phyloP scores from a whole-genome alignment of 2,888 invertebrate species.

The Pseudococcus jackbeardsleyi region DNA sequence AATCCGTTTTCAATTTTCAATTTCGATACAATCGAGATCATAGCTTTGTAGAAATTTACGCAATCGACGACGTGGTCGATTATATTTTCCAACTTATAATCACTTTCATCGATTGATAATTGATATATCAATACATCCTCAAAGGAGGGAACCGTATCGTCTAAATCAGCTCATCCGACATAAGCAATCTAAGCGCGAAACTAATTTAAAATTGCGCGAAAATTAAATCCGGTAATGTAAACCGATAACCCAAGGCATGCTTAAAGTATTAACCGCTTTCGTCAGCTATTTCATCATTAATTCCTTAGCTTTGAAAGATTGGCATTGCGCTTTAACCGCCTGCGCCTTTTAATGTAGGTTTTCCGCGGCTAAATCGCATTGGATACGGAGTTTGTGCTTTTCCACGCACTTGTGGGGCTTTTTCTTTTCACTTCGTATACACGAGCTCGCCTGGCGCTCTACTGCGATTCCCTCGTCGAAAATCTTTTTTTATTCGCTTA shows the following conservation, averaged over 20 bases:
- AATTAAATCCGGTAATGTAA: conserved; percentile 42
- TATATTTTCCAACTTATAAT: background rate
- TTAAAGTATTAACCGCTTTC: conserved; percentile 40
- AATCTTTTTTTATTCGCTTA: background rate
- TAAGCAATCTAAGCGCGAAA: conserved; percentile 42
- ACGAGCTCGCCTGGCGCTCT: background rate
- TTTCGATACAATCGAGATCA: background rate
- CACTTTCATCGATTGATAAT: background rate
- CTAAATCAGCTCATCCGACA: conserved; percentile 9
- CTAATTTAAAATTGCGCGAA: conserved; percentile 56
- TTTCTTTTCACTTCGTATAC: background rate
- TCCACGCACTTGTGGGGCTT: background rate
- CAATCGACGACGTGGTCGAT: background rate
- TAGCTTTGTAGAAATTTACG: conserved; percentile 18
- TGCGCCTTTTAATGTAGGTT: conserved; percentile 23
- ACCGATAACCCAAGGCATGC: conserved; percentile 33
- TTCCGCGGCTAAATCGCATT: conserved; percentile 16
- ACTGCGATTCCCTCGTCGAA: background rate
- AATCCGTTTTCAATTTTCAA: conserved; percentile 9
- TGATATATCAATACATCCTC: background rate
- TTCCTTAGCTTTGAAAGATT: conserved; percentile 29
- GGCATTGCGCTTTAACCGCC: background rate
- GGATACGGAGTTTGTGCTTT: conserved; percentile 13
- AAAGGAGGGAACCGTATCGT: background rate
- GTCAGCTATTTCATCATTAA: conserved; percentile 50